Evolutionary conservation across 1,140 invertebrate species (phyloP), one percentile per base, ranked within the genome.

Genomic region (Caerostris extrusa): DNA sequence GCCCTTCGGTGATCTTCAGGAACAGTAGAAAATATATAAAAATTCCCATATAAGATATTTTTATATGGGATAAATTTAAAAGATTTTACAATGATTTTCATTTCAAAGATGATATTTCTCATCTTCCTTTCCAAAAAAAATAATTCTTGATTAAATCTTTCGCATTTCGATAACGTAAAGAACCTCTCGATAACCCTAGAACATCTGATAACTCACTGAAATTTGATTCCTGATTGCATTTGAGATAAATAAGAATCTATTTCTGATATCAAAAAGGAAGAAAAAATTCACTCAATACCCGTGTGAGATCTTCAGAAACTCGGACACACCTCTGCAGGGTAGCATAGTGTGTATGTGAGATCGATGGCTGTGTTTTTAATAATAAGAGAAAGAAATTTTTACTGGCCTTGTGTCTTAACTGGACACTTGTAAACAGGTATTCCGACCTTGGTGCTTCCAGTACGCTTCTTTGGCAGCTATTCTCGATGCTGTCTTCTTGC

Each of bases 351-450:
- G 5, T 14, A 4, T 56, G 12, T 5, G 71, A 77, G 67, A 90
- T 90, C 89, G 89, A 90, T 90, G 67, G 89, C 50, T 69, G 10
- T 58, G 71, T 81, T 90, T 81, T 85, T 7, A n/a, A n/a, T 14
- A 61, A 91, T 83, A 82, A 50, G 53, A 83, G 57, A 83, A 91
- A 58, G 77, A 91, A 91, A 91, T 91, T 81, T 90, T 83, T 91
- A 61, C 57, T 91, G 90, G 90, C 90, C 89, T 90, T 90, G 89
- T 90, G 34, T 69, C 89, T 34, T 53, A 58, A 83, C 77, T 83
- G 90, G 90, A 91, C 90, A 91, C 77, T 61, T 91, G 77, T 91
- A 91, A 91, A 91, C 90, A 91, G 90, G 90, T 91, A 77, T 83
- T 61, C 77, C 90, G 90, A 77, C 90, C 90, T 91, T 91, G 89